phyloP scores from a whole-genome alignment of 2,888 invertebrate species.

The Eupithecia tripunctaria region DNA sequence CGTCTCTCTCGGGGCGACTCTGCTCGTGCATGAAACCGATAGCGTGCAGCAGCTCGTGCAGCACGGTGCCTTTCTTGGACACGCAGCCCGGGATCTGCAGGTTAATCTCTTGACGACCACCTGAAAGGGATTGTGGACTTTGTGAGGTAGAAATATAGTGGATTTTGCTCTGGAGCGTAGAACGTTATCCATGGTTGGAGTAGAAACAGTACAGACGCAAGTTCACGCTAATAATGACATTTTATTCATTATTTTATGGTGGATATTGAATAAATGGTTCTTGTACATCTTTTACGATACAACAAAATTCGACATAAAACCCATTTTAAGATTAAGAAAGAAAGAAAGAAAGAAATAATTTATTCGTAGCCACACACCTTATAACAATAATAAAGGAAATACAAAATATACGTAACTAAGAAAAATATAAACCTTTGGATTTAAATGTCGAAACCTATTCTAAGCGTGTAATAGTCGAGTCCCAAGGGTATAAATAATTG shows the following conservation, averaged over 20 bases:
- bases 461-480: too few relatives aligned
- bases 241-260: neutral
- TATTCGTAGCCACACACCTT: too few relatives aligned
- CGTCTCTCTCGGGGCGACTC: slow-evolving; percentile 90
- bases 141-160: neutral
- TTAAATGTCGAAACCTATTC: too few relatives aligned
- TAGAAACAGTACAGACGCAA: neutral
- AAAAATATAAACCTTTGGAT: too few relatives aligned
- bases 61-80: slow-evolving; percentile 88
- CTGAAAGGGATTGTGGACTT: slow-evolving; percentile 47
- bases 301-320: too few relatives aligned
- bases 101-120: slow-evolving; percentile 87
- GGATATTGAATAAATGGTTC: too few relatives aligned
- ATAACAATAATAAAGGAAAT: too few relatives aligned
- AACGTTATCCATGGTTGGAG: neutral
- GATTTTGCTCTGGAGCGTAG: neutral
- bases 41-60: slow-evolving; percentile 92
- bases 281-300: too few relatives aligned
- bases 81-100: slow-evolving; percentile 90
- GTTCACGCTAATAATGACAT: neutral
- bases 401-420: too few relatives aligned
- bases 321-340: too few relatives aligned
- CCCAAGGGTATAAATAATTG: too few relatives aligned
- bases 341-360: too few relatives aligned
- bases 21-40: slow-evolving; percentile 93